Conservation (phyloP, 1,140 invertebrate species). For the Conopomorpha cramerella region DNA sequence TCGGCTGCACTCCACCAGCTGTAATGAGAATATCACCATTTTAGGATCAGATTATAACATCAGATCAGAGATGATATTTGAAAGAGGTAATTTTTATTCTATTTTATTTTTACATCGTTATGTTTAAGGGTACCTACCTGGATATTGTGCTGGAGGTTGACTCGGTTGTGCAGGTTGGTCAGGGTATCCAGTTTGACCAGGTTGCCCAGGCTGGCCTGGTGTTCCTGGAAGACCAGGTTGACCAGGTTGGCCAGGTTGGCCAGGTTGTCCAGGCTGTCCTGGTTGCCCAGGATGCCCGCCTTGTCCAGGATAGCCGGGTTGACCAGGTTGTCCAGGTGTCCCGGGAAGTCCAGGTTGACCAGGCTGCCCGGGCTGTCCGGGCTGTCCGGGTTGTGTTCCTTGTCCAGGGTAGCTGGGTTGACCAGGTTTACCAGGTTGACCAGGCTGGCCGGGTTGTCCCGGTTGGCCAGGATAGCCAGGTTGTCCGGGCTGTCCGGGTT, state of each 20-base stretch:
- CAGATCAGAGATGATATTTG: no score
- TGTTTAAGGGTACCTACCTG: conserved; percentile 3
- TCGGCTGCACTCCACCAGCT: conserved; percentile 20
- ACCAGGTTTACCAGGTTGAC: conserved; percentile 6
- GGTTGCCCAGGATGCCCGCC: conserved; percentile 5
- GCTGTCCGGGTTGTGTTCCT: conserved; percentile 1
- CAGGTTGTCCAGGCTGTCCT: conserved; percentile 4
- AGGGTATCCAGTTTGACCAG: conserved; percentile 5
- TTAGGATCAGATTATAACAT: neutral
- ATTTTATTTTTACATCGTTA: no score
- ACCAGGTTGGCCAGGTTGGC: conserved; percentile 5
- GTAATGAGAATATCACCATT: conserved; percentile 4
- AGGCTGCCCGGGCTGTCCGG: conserved; percentile 1
- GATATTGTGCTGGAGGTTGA: no score
- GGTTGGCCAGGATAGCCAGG: conserved; percentile 10
- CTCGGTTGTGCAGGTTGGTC: conserved; percentile 5
- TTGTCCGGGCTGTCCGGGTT: conserved; percentile 10
- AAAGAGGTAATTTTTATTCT: no score
- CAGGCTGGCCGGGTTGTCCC: conserved; percentile 10
- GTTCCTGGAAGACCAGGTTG: conserved; percentile 4
- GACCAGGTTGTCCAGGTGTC: conserved; percentile 7
- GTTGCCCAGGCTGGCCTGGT: conserved; percentile 5
- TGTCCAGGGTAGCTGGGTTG: conserved; percentile 2
- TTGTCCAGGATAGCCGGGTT: conserved; percentile 5
- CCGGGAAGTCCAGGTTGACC: conserved; percentile 10